These are phyloP conservation scores for Monochamus saltuarius DNA, from an alignment of 1,140 invertebrate species.

Conservation along the genomic window DNA sequence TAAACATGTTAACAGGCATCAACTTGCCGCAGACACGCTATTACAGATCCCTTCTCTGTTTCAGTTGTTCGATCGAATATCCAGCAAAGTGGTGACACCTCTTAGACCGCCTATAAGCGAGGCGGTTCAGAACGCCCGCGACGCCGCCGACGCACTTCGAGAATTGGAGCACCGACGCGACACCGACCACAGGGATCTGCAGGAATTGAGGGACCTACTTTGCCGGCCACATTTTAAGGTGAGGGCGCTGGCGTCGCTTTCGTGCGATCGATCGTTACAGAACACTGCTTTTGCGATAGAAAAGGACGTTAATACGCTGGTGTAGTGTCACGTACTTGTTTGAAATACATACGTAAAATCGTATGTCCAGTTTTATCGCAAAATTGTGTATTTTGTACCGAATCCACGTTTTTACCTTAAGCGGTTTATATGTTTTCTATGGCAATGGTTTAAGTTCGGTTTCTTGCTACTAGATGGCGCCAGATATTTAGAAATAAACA, in stretches of 20 bases:
- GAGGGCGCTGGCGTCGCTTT: constrained; percentile 5
- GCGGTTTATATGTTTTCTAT: no score
- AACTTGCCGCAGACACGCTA: neutral
- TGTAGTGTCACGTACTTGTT: no score
- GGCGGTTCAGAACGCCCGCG: constrained; percentile 73
- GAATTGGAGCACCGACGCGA: constrained; percentile 58
- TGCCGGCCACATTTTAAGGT: constrained; percentile 85
- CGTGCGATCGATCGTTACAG: no score
- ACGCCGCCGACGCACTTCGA: constrained; percentile 69
- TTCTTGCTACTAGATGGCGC: no score
- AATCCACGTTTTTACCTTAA: no score
- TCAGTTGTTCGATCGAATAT: constrained; percentile 84
- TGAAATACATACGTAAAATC: no score
- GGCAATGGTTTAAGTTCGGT: no score
- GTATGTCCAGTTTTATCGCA: no score
- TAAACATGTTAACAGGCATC: neutral
- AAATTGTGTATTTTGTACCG: no score
- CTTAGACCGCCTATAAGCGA: constrained; percentile 75
- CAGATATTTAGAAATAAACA: no score
- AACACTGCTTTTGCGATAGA: no score
- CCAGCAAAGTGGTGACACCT: constrained; percentile 73
- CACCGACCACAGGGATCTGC: constrained; percentile 59
- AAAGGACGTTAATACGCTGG: no score
- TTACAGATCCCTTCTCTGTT: constrained; percentile 35
- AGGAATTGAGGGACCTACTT: constrained; percentile 79